Conservation (phyloP, 1,140 invertebrate genomes). For the Heliconius hewitsoni region DNA sequence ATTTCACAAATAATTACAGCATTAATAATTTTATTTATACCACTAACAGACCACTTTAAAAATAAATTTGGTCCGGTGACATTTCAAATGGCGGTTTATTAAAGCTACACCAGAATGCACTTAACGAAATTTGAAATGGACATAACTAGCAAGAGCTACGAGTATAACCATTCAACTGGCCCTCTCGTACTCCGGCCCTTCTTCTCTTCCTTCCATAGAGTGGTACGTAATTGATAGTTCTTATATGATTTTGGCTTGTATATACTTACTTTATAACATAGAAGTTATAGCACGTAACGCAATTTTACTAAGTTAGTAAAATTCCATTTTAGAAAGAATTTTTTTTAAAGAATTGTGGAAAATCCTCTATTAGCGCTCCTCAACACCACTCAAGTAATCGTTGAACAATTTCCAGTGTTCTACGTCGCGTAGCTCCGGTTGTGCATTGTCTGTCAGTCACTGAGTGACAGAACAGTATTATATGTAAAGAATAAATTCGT, state of each 20-base stretch:
- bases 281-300: too few relatives aligned
- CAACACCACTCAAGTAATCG: too few relatives aligned
- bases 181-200: background rate
- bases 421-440: too few relatives aligned
- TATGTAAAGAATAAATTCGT: too few relatives aligned
- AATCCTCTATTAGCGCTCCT: too few relatives aligned
- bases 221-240: background rate
- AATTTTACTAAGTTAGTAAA: too few relatives aligned
- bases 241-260: background rate
- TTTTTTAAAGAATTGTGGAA: too few relatives aligned
- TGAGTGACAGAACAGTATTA: too few relatives aligned
- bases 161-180: background rate
- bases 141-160: slow-evolving; percentile 10
- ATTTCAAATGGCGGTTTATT: slow-evolving; percentile 29
- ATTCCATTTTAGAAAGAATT: too few relatives aligned
- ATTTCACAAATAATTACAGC: too few relatives aligned
- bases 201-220: background rate
- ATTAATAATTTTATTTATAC: background rate
- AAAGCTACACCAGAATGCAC: slow-evolving; percentile 35
- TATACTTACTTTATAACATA: background rate
- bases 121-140: slow-evolving; percentile 23
- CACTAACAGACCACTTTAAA: background rate
- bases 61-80: background rate
- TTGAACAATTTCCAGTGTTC: too few relatives aligned
- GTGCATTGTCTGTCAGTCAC: too few relatives aligned